Percentiles rank a stretch among this genome's conserved stretches.
phyloP scores from a whole-genome alignment of 2,797 vertebrate genomes.

The Momotus momota region DNA sequence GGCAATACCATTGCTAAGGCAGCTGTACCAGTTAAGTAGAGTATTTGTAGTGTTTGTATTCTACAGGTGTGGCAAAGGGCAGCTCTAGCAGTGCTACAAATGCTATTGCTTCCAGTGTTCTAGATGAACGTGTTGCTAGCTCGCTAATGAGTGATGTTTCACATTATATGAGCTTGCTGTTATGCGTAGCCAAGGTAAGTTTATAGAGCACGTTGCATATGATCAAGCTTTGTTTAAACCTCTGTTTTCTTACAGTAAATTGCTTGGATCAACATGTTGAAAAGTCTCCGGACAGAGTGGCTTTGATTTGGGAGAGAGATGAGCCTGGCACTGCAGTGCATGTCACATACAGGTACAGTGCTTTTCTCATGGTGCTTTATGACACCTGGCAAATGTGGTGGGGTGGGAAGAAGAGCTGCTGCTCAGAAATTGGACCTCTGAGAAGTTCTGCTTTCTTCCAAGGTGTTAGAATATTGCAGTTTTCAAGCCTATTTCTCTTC shows the following conservation, averaged over 20 bases:
- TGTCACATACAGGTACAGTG: constrained; percentile 90
- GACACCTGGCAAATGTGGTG: not conserved
- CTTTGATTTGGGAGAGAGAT: constrained; percentile 96
- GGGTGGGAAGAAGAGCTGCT: not conserved
- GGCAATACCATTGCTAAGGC: not conserved
- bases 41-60: not conserved
- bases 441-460: not conserved
- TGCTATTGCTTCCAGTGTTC: not conserved
- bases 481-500: not conserved
- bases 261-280: constrained; percentile 92
- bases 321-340: constrained; percentile 90
- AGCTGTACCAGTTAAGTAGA: not conserved
- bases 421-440: not conserved
- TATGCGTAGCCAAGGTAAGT: not conserved
- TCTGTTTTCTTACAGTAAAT: constrained; percentile 85
- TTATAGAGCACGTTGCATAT: not conserved
- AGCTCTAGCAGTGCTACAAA: not conserved
- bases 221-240: not conserved
- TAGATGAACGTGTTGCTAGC: not conserved
- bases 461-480: not conserved
- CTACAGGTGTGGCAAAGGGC: not conserved
- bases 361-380: not conserved
- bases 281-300: constrained; percentile 86
- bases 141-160: not conserved
- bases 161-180: not conserved